Percentiles rank a stretch among this genome's conserved stretches.
Conservation (phyloP, 2,888 invertebrate genomes). For the Cerastis rubricosa region DNA sequence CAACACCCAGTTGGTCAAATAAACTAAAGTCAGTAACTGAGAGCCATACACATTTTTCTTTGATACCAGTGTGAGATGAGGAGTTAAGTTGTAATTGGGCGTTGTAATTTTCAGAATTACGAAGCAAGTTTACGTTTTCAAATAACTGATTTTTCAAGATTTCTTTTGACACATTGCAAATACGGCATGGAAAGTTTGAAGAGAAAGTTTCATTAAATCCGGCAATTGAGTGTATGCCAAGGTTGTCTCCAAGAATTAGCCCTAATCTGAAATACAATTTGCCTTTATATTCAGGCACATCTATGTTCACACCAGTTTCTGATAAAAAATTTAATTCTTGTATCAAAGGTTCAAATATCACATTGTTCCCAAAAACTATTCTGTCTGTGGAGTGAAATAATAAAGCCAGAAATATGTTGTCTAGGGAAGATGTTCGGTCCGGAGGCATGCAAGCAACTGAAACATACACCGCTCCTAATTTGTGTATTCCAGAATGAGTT, state of each 20-base stretch:
- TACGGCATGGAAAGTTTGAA: slow-evolving; percentile 43
- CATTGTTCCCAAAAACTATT: slow-evolving; percentile 21
- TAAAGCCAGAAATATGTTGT: slow-evolving; percentile 27
- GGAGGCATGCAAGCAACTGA: slow-evolving; percentile 23
- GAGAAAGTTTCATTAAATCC: too few relatives aligned
- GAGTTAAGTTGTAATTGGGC: slow-evolving; percentile 1
- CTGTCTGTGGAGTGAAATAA: slow-evolving; percentile 39
- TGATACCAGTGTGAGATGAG: slow-evolving; percentile 37
- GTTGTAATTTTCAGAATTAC: too few relatives aligned
- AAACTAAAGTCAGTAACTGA: slow-evolving; percentile 32
- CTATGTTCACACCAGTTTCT: slow-evolving; percentile 8
- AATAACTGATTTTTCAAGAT: not conserved
- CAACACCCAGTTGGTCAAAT: slow-evolving; percentile 25
- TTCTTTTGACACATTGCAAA: slow-evolving; percentile 53
- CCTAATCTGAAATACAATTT: slow-evolving; percentile 33
- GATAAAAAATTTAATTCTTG: slow-evolving; percentile 26
- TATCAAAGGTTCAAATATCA: slow-evolving; percentile 24
- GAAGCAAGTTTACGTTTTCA: too few relatives aligned
- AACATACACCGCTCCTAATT: too few relatives aligned
- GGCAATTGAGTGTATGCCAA: slow-evolving; percentile 21
- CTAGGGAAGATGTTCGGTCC: slow-evolving; percentile 1
- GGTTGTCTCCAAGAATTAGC: slow-evolving; percentile 51
- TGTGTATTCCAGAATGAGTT: too few relatives aligned
- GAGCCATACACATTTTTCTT: slow-evolving; percentile 50
- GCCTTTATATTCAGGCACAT: slow-evolving; percentile 18